Evolutionary conservation across 2,113 vertebrate species (phyloP).

Genomic region (Fulmarus glacialis): DNA sequence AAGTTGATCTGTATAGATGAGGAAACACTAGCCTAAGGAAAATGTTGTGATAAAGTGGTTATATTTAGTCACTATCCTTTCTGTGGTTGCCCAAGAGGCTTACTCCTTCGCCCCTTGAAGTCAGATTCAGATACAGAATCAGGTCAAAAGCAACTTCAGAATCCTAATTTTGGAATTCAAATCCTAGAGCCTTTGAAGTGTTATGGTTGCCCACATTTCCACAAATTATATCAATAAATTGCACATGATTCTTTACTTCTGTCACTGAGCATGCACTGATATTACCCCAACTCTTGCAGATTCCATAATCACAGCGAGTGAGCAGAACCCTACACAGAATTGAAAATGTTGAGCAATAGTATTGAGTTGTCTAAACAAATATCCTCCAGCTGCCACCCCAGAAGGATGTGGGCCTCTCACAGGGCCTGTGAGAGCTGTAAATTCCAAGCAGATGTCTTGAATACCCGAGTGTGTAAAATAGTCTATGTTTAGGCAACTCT

Average conservation of each 20-base stretch:
- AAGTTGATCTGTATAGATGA: neutral
- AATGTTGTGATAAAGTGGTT: neutral
- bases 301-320: neutral
- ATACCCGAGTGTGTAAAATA: neutral
- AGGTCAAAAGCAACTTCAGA: neutral
- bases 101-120: neutral
- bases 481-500: neutral
- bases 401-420: neutral
- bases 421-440: neutral
- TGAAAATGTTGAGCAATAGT: neutral
- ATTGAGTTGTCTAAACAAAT: neutral
- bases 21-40: neutral
- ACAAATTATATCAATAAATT: neutral
- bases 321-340: neutral
- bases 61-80: neutral
- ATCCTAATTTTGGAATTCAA: neutral
- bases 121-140: neutral
- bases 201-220: neutral
- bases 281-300: neutral
- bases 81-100: neutral
- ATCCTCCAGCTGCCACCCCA: neutral
- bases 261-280: neutral
- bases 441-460: neutral
- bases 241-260: neutral
- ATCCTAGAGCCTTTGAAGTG: neutral